phyloP scores from a whole-genome alignment of 2,888 invertebrate species.

The Colostygia pectinataria region DNA sequence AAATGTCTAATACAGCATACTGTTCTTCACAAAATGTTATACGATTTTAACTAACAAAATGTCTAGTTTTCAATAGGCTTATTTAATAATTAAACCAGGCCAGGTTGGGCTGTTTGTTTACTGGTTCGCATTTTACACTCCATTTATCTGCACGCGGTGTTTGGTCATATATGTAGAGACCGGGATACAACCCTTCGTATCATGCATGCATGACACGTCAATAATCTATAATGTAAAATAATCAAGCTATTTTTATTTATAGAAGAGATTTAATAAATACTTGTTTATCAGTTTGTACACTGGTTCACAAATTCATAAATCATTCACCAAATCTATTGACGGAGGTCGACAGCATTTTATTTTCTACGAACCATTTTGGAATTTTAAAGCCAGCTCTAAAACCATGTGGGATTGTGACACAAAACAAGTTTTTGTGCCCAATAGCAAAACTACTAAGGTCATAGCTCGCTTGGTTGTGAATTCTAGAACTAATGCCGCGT shows the following conservation, averaged over 20 bases:
- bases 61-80: slow-evolving; percentile 22
- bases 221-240: too few relatives aligned
- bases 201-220: background rate
- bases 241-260: too few relatives aligned
- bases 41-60: slow-evolving; percentile 19
- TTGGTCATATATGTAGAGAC: too few relatives aligned
- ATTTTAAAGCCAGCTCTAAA: slow-evolving; percentile 8
- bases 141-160: slow-evolving; percentile 16
- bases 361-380: slow-evolving; percentile 7
- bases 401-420: slow-evolving; percentile 31
- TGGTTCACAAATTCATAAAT: background rate
- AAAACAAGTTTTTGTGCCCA: slow-evolving; percentile 43
- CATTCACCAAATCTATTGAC: background rate
- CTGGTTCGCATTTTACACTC: slow-evolving; percentile 26
- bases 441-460: slow-evolving; percentile 46
- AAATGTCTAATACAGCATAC: too few relatives aligned
- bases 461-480: slow-evolving; percentile 32
- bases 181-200: background rate
- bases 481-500: slow-evolving; percentile 12
- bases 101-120: slow-evolving; percentile 24
- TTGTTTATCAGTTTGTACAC: background rate
- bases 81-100: slow-evolving; percentile 29
- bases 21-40: slow-evolving; percentile 17
- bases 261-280: background rate
- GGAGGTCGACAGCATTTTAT: slow-evolving; percentile 17